Percentiles rank a stretch among this genome's conserved stretches.
Evolutionary conservation across 2,113 vertebrate genomes (phyloP).

Genomic region (Phoenicopterus ruber): DNA sequence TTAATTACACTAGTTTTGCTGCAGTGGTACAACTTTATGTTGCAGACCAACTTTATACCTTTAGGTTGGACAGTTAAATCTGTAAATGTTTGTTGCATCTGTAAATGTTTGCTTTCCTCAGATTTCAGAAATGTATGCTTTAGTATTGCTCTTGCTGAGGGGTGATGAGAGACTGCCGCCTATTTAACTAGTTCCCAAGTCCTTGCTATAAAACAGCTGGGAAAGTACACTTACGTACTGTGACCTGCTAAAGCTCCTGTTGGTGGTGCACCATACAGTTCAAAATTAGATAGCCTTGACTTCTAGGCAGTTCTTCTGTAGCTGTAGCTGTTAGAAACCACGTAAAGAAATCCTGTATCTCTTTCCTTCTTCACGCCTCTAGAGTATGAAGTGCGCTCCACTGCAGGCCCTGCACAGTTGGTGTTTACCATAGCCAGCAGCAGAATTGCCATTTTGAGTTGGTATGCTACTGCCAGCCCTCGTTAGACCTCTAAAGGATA

Average conservation of each 20-base stretch:
- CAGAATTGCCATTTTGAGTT: background rate
- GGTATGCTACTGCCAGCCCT: background rate
- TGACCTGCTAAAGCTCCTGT: background rate
- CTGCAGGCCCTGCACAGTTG: background rate
- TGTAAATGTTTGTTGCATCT: background rate
- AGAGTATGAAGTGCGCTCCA: background rate
- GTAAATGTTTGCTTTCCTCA: background rate
- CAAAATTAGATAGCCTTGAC: background rate
- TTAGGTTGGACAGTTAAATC: background rate
- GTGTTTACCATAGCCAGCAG: background rate
- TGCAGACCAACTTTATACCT: background rate
- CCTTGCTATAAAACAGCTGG: background rate
- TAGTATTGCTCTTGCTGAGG: background rate
- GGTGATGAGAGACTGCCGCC: background rate
- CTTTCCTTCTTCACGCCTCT: background rate
- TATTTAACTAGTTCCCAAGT: background rate
- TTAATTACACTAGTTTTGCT: background rate
- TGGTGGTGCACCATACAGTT: accelerated
- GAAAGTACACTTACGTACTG: background rate
- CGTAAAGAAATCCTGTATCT: background rate
- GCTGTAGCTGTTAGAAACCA: background rate
- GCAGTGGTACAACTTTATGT: background rate
- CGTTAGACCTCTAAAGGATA: background rate
- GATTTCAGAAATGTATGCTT: background rate
- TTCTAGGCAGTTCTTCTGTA: background rate